Conservation (phyloP, 2,113 vertebrate species). For the Alligator sinensis region DNA sequence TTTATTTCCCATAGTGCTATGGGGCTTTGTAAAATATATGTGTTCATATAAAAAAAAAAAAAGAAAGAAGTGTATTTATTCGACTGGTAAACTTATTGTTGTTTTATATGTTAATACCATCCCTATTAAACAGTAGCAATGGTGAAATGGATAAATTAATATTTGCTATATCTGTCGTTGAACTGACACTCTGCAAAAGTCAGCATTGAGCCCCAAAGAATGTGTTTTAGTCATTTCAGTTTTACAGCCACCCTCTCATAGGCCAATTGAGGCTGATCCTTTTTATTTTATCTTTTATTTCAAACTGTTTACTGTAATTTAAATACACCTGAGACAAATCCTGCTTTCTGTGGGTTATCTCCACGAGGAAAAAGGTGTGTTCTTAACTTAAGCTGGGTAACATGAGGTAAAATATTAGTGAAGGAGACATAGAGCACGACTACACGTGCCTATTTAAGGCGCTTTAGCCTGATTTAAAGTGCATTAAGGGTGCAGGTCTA, state of each 20-base stretch:
- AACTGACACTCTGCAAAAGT: constrained; percentile 56
- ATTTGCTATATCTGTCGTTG: constrained; percentile 70
- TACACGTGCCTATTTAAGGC: no score
- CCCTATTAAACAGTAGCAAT: constrained; percentile 71
- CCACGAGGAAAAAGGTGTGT: neutral
- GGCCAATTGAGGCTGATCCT: neutral
- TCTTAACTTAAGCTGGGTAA: neutral
- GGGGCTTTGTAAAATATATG: constrained; percentile 90
- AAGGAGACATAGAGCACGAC: no score
- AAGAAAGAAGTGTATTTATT: constrained; percentile 98
- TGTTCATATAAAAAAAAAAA: constrained; percentile 90
- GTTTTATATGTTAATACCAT: constrained; percentile 80
- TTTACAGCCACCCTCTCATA: constrained; percentile 30
- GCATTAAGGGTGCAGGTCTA: no score
- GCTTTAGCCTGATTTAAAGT: no score
- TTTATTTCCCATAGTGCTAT: constrained; percentile 91
- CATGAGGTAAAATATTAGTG: constrained; percentile 12
- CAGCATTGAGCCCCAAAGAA: constrained; percentile 57
- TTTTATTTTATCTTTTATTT: neutral
- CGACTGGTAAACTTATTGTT: constrained; percentile 91
- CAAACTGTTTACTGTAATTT: neutral
- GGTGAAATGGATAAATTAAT: constrained; percentile 76
- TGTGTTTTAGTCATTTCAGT: constrained; percentile 24
- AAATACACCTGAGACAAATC: constrained; percentile 29
- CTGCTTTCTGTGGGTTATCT: neutral